phyloP scores from a whole-genome alignment of 35 echinoderm and acorn worm species.

The Ophioderma brevispina region DNA sequence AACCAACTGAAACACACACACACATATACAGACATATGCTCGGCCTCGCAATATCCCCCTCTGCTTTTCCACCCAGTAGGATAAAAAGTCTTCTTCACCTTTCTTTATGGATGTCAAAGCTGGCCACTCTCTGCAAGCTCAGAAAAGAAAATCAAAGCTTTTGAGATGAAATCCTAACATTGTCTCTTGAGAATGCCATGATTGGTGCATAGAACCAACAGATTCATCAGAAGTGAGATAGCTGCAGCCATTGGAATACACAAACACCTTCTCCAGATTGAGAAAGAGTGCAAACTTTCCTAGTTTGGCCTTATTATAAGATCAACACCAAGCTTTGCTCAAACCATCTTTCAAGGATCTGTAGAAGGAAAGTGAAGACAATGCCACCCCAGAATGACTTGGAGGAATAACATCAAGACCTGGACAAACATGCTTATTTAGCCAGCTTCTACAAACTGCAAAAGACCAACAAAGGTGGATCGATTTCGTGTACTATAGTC shows the following conservation, averaged over 20 bases:
- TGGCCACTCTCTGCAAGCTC: slow-evolving; percentile 8
- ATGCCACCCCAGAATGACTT: neutral
- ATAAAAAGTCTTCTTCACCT: neutral
- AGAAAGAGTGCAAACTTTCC: slow-evolving; percentile 9
- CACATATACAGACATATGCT: too few species aligned
- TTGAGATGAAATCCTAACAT: slow-evolving; percentile 4
- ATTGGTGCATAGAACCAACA: neutral
- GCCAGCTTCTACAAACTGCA: neutral
- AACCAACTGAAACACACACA: too few species aligned
- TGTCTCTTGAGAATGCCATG: slow-evolving; percentile 4
- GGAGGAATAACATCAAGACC: slow-evolving; percentile 6
- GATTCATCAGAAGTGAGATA: neutral
- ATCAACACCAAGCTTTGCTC: slow-evolving; percentile 5
- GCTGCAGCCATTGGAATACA: slow-evolving; percentile 3
- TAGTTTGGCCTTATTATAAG: slow-evolving; percentile 9
- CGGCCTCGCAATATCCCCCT: too few species aligned
- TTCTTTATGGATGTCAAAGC: slow-evolving; percentile 20
- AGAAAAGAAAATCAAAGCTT: slow-evolving; percentile 2
- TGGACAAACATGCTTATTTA: neutral
- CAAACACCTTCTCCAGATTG: neutral
- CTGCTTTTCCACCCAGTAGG: neutral
- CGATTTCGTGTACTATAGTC: too few species aligned
- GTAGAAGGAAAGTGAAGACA: slow-evolving; percentile 1
- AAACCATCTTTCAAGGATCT: slow-evolving; percentile 1
- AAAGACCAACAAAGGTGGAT: too few species aligned